A percentile compares a stretch with the other conserved stretches of the same genome.
phyloP scores from a whole-genome alignment of 2,113 vertebrate species.

The Cricetomys ansorgei region DNA sequence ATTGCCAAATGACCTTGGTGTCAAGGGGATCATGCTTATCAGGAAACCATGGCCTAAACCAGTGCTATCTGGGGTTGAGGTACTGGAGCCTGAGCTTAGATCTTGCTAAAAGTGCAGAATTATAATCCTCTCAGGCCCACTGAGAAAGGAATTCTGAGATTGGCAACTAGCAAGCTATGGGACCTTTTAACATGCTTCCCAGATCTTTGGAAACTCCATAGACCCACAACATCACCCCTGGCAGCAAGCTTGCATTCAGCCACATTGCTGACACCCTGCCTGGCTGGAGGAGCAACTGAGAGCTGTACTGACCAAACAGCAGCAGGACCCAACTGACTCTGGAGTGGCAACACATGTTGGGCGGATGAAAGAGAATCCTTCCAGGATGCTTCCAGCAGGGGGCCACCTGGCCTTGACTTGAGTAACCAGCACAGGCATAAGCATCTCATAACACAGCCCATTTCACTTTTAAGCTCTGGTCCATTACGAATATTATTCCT shows the following conservation, averaged over 20 bases:
- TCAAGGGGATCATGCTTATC: accelerated
- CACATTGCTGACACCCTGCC: neutral
- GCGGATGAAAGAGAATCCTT: neutral
- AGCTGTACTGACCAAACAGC: neutral
- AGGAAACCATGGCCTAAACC: neutral
- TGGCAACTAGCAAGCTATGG: neutral
- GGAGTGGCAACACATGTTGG: neutral
- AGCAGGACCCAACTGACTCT: neutral
- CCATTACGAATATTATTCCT: neutral
- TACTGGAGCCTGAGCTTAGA: neutral
- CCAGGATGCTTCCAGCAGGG: slow-evolving; percentile 37
- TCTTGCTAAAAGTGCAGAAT: neutral
- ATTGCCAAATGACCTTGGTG: neutral
- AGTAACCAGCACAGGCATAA: neutral
- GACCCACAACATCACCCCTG: neutral
- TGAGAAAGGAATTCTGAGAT: neutral
- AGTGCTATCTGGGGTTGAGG: too few species aligned
- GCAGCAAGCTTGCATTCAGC: neutral
- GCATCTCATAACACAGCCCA: neutral
- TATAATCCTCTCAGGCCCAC: neutral
- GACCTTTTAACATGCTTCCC: neutral
- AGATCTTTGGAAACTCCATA: neutral
- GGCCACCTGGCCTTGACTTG: slow-evolving; percentile 21
- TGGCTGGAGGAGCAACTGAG: neutral
- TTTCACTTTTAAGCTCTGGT: neutral